Evolutionary conservation across 2,797 vertebrate species (phyloP).

Genomic region (Erethizon dorsatum): DNA sequence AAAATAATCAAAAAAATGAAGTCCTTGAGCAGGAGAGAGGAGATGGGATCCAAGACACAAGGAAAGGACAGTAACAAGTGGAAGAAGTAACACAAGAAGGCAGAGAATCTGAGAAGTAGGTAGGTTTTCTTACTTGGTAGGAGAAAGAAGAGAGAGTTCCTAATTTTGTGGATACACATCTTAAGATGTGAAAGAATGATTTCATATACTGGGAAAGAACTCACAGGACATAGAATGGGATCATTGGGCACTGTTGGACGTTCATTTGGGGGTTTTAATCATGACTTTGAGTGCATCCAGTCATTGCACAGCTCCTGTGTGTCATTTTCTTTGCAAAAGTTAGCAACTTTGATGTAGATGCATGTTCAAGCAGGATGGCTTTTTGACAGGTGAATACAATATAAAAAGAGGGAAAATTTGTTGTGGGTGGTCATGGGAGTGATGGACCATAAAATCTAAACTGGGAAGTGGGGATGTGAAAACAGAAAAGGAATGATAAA

Average conservation of each 20-base stretch:
- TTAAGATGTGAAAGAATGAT: background rate
- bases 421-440: background rate
- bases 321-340: background rate
- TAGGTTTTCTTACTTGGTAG: background rate
- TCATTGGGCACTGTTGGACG: background rate
- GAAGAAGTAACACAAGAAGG: background rate
- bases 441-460: conserved; percentile 31
- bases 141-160: background rate
- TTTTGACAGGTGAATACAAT: conserved; percentile 38
- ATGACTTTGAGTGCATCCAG: background rate
- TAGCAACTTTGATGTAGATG: background rate
- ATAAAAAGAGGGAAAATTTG: background rate
- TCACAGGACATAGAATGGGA: background rate
- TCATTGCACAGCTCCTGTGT: background rate
- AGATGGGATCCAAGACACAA: background rate
- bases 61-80: background rate
- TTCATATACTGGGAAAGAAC: background rate
- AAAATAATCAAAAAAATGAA: background rate
- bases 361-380: background rate
- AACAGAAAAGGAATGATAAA: conserved; percentile 6
- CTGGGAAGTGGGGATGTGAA: background rate
- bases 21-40: background rate
- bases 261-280: background rate
- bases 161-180: background rate
- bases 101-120: background rate